Base-by-base conservation (phyloP, 2,888 invertebrate genomes). In the Boloria euphrosyne region DNA sequence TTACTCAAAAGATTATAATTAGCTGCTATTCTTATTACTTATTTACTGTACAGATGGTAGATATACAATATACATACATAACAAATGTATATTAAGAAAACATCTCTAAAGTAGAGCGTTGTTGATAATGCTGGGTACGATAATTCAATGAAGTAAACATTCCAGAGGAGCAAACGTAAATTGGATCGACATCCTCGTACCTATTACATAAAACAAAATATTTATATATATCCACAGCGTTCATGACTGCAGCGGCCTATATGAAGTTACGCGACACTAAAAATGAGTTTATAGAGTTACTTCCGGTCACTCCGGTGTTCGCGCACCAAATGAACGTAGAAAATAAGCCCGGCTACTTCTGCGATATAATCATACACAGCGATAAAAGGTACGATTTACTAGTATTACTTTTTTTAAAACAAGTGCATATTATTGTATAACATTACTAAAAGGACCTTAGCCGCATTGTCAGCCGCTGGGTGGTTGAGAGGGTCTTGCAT, bases 301-400 rank as follows among this genome's bases (percentile, higher is more conserved):
- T 95, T 60, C 93, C 93, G 4, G 93, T 93, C 38, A 94, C 94
- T 13, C 93, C 94, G 13, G 89, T 94, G 14, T 93, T 93, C 76
- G 85, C 86, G 13, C 94, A 95, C 76, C 89, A 92, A 67, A 91
- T 92, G 85, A 93, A 93, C 73, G 85, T 85, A 17, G 89, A 90
- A 61, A 91, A 93, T 72, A 85, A 84, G 62, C 88, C 92, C 22
- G 93, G 94, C 71, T 94, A 94, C 80, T 95, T 93, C 80, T 92
- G 94, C 0, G 95, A 95, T 75, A 82, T 95, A 65, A 93, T 95
- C 51, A 89, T 94, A 65, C 93, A 93, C 74, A 84, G 86, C 52
- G 94, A 94, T 77, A 92, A 93, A 78, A 92, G 87, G 94, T 94
- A 85, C 85, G 88, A 59, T 46, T 43, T 49, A 46, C 59, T 46